A percentile compares a stretch with the other conserved stretches of the same genome.
Evolutionary conservation across 1,140 invertebrate species (phyloP).

Genomic region (Popillia japonica): DNA sequence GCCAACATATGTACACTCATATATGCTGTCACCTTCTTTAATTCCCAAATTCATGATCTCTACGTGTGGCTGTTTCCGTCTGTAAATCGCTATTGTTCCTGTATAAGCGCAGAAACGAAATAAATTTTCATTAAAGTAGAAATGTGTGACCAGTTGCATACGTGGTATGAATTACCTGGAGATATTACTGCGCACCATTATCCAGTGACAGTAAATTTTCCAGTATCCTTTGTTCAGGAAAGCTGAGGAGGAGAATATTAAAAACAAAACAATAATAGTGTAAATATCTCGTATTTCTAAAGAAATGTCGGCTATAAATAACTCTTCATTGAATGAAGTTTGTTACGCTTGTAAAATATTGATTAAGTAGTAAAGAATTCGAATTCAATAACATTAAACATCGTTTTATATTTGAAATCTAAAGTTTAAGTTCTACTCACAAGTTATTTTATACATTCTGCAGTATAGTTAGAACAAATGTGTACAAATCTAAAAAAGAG

Average conservation of each 20-base stretch:
- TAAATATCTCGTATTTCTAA: background rate
- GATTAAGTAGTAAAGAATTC: no score
- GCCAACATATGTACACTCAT: background rate
- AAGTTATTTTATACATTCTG: no score
- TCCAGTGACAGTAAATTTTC: background rate
- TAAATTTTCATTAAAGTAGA: slow-evolving; percentile 10
- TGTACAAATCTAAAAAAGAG: no score
- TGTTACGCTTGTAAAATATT: background rate
- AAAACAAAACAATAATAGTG: background rate
- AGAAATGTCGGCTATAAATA: background rate
- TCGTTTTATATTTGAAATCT: no score
- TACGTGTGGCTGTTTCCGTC: background rate
- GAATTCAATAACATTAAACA: no score
- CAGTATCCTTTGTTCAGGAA: background rate
- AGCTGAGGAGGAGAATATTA: background rate
- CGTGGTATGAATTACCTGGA: background rate
- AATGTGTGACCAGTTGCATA: background rate
- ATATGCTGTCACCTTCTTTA: background rate
- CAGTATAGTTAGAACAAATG: no score
- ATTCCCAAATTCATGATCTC: background rate
- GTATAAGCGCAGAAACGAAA: background rate
- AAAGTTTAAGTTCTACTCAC: no score
- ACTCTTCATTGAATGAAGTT: background rate
- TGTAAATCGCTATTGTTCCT: background rate
- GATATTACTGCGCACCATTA: background rate